These are phyloP conservation scores for Dasypogon diadema DNA, from an alignment of 2,888 invertebrate genomes.

Conservation along the genomic window DNA sequence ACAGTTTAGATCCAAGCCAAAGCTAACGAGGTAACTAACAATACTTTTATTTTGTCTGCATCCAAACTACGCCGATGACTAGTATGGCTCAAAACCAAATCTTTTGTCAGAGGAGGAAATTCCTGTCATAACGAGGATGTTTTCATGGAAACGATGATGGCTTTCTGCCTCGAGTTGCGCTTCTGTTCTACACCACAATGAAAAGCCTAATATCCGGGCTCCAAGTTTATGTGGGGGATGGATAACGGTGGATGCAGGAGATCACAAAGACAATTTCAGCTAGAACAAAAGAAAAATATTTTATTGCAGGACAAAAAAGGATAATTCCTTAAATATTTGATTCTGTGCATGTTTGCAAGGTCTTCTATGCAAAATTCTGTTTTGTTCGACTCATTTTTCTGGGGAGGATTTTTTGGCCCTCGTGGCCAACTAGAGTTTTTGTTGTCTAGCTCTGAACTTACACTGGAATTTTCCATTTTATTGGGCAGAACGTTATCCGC, in stretches of 20 bases:
- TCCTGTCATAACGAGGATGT: conserved; percentile 19
- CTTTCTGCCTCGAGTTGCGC: background rate
- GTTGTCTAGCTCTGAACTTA: conserved; percentile 2
- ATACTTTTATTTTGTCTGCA: no score
- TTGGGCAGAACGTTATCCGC: conserved; percentile 13
- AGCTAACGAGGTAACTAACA: conserved; percentile 42
- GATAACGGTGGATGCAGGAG: background rate
- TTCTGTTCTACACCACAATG: no score
- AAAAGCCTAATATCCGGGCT: background rate
- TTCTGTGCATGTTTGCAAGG: conserved; percentile 35
- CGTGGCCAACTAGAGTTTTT: background rate
- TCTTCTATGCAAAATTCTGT: conserved; percentile 2
- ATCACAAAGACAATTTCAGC: background rate
- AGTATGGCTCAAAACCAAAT: conserved; percentile 12
- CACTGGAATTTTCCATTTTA: conserved; percentile 28
- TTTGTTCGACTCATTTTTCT: conserved; percentile 2
- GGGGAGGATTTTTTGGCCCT: background rate
- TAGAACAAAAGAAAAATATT: conserved; percentile 21
- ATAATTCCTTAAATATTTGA: conserved; percentile 40
- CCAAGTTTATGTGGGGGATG: background rate
- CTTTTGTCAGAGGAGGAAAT: conserved; percentile 1
- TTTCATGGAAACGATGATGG: conserved; percentile 9
- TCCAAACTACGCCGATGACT: background rate
- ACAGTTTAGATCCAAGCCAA: conserved; percentile 8
- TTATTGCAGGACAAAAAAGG: conserved; percentile 36